phyloP scores from a whole-genome alignment of 2,797 vertebrate species.

The Enteromius fasciolatus region DNA sequence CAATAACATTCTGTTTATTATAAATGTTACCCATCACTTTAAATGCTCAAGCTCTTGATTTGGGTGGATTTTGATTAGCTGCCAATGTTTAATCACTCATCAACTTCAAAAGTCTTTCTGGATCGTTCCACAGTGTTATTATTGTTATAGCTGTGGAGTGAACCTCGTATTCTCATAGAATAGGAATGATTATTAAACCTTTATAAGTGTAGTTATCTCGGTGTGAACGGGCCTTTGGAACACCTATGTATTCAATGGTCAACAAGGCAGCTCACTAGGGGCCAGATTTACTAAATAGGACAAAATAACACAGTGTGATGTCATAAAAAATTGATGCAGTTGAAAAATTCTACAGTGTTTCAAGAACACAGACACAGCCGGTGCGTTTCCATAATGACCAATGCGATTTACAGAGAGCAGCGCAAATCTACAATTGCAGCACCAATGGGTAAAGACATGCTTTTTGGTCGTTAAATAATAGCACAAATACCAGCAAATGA shows the following conservation, averaged over 20 bases:
- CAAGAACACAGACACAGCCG: not conserved
- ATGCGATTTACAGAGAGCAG: not conserved
- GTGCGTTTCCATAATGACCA: not conserved
- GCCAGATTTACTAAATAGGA: not conserved
- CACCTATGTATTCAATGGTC: not conserved
- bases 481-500: not conserved
- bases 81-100: not conserved
- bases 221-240: not conserved
- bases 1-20: not conserved
- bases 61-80: not conserved
- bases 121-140: not conserved
- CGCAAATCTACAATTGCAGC: not conserved
- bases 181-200: not conserved
- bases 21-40: not conserved
- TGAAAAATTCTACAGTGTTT: not conserved
- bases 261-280: not conserved
- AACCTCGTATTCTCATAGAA: not conserved
- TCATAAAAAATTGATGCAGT: not conserved
- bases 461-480: not conserved
- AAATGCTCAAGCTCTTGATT: not conserved
- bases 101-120: not conserved
- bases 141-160: not conserved
- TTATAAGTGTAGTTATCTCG: not conserved
- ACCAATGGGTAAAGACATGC: not conserved
- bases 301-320: not conserved